A percentile compares a stretch with the other conserved stretches of the same genome.
phyloP scores from a whole-genome alignment of 2,113 vertebrate species.

The Gobiocypris rarus region DNA sequence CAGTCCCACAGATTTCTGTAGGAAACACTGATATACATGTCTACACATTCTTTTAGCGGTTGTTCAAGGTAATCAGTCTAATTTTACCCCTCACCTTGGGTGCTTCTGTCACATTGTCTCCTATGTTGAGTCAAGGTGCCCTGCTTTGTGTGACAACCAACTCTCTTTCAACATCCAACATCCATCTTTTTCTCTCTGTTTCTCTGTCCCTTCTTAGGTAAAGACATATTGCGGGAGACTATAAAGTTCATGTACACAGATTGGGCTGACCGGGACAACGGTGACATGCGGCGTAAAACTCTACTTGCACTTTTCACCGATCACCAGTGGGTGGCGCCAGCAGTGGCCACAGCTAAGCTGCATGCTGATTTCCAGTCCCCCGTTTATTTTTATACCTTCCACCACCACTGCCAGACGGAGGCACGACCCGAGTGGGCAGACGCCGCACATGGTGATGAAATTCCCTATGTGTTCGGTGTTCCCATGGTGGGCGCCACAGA shows the following conservation, averaged over 20 bases:
- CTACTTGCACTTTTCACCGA: slow-evolving; percentile 92
- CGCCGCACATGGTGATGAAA: slow-evolving; percentile 91
- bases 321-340: slow-evolving; percentile 96
- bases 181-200: background rate
- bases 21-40: slow-evolving; percentile 1
- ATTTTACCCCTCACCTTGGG: slow-evolving; percentile 26
- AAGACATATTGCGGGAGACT: slow-evolving; percentile 92
- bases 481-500: slow-evolving; percentile 96
- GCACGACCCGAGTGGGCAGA: slow-evolving; percentile 93
- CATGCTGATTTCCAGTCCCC: slow-evolving; percentile 96
- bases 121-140: slow-evolving; percentile 26
- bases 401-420: slow-evolving; percentile 97
- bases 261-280: slow-evolving; percentile 95
- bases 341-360: slow-evolving; percentile 93
- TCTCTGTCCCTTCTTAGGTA: slow-evolving; percentile 67
- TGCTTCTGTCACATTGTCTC: background rate
- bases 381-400: slow-evolving; percentile 95
- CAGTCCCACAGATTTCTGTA: background rate
- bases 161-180: slow-evolving; percentile 11
- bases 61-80: slow-evolving; percentile 12
- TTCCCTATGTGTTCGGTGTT: slow-evolving; percentile 93
- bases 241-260: slow-evolving; percentile 99
- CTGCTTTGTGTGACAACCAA: slow-evolving; percentile 18
- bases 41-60: background rate
- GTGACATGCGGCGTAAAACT: slow-evolving; percentile 93